Evolutionary conservation across 2,888 invertebrate species (phyloP), one percentile per base, ranked within the genome.

Genomic region (Morpho helenor): DNA sequence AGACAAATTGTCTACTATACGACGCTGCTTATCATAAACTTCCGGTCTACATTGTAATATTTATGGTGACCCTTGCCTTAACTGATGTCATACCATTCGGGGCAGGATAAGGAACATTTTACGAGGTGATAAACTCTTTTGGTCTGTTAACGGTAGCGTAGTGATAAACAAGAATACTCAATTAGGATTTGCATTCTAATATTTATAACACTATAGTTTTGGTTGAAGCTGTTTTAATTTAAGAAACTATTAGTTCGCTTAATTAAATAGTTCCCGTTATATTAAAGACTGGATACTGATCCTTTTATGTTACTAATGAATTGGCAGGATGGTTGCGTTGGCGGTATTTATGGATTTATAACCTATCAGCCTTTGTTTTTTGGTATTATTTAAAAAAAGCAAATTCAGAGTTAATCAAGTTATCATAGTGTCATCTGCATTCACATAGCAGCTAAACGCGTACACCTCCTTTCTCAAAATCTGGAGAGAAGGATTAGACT

Each of bases 61-160:
- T 55, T 49, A 49, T 55, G 55, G 55, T 61, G 61, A 54, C 55
- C 55, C 55, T 55, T 16, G 39, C 43, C n/a, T 55, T 54, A 10
- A 68, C 68, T 89, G 89, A 89, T 79, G 87, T 89, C 89, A 89
- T 81, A 65, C 75, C 69, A 74, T 71, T 76, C 76, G 75, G 65
- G 63, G 72, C 57, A 70, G 78, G 82, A 82, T 81, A 81, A 79
- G 76, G 72, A 74, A 73, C 73, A 59, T 44, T 62, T 75, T 75
- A 75, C 61, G 72, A 74, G 68, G 72, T 71, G 73, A 76, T 62
- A 70, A 72, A 68, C 71, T 69, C 61, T 57, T 59, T 59, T 51
- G 53, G 57, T 47, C 52, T 31, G 23, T 61, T 65, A 61, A 63
- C 63, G 63, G 65, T 65, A 64, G 64, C 65, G 55, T 56, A 47